phyloP scores from a whole-genome alignment of 2,888 invertebrate species.

The Drosophila barbarae region DNA sequence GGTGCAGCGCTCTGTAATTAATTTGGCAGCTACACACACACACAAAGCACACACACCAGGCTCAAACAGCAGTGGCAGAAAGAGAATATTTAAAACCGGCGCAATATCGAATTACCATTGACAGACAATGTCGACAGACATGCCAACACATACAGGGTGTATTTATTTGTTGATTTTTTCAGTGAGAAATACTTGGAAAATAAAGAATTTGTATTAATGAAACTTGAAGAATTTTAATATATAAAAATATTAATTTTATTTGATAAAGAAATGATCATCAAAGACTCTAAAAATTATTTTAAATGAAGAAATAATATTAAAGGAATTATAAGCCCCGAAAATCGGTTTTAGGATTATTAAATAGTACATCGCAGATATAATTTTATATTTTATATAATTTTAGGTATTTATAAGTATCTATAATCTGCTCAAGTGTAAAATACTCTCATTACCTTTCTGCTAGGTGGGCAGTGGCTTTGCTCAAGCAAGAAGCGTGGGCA shows the following conservation, averaged over 20 bases:
- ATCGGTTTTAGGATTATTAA: accelerated
- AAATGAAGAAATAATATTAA: neutral
- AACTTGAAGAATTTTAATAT: neutral
- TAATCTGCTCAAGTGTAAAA: neutral
- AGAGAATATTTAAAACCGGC: slow-evolving; percentile 65
- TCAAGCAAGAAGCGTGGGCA: slow-evolving; percentile 11
- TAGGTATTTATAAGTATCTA: neutral
- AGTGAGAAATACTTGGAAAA: neutral
- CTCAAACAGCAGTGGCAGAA: slow-evolving; percentile 27
- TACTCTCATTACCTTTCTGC: neutral
- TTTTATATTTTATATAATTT: neutral
- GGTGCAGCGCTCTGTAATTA: slow-evolving; percentile 71
- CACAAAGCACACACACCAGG: slow-evolving; percentile 1
- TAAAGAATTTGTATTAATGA: neutral
- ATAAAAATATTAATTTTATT: neutral
- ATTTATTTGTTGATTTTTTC: slow-evolving; percentile 4
- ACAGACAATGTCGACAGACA: slow-evolving; percentile 27
- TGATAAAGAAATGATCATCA: neutral
- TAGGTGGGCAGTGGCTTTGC: slow-evolving; percentile 13
- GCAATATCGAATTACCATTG: slow-evolving; percentile 68
- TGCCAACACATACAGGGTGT: slow-evolving; percentile 28
- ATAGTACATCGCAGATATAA: neutral
- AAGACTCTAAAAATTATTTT: too few species aligned
- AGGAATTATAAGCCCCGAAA: neutral
- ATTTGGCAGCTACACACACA: slow-evolving; percentile 61